phyloP scores from a whole-genome alignment of 2,113 vertebrate species.

The Ibidorhyncha struthersii region DNA sequence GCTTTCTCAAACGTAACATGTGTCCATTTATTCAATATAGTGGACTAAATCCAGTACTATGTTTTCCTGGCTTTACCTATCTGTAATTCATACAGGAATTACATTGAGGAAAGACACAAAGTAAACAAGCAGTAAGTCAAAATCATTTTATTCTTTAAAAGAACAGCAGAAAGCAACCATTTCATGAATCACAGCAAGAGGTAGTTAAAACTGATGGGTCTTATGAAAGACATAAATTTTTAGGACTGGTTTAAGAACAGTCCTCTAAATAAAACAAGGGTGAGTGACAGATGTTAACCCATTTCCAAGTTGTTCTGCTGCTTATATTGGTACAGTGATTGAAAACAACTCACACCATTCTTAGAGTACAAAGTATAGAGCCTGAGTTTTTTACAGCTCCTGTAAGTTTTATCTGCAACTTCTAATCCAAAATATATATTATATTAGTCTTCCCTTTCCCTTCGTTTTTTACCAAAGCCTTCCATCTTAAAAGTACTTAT shows the following conservation, averaged over 20 bases:
- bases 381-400: background rate
- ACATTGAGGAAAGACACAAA: background rate
- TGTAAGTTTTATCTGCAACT: background rate
- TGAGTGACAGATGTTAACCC: constrained; percentile 25
- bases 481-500: background rate
- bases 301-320: background rate
- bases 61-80: background rate
- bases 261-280: background rate
- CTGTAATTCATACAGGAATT: constrained; percentile 1
- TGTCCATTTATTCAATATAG: background rate
- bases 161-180: background rate
- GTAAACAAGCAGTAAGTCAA: constrained; percentile 14
- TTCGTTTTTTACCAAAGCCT: background rate
- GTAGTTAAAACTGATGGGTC: constrained; percentile 8
- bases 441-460: background rate
- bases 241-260: background rate
- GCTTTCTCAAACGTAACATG: background rate
- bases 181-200: background rate
- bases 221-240: constrained; percentile 17
- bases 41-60: background rate
- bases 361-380: background rate
- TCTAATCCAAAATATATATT: background rate
- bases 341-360: constrained; percentile 25
- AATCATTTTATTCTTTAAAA: background rate
- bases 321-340: background rate